Evolutionary conservation across 2,888 invertebrate genomes (phyloP), one percentile per base, ranked within the genome.

Genomic region (Tortrix viridana): DNA sequence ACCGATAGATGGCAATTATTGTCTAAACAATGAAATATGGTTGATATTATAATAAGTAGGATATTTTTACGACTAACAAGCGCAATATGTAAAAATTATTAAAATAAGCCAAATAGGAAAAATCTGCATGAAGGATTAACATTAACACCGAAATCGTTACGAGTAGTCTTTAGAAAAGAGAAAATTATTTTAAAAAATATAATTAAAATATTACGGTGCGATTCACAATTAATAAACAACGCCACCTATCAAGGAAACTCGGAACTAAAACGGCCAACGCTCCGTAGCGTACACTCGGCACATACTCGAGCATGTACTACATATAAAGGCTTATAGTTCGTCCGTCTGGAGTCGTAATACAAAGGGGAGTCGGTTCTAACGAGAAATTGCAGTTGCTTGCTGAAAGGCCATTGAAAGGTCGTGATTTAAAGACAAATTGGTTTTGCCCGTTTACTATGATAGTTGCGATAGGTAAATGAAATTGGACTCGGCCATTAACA

Each of bases 281-380:
- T 41, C 41, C 41, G n/a, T 1, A 26, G 32, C 32, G 32, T 12
- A 1, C 32, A 12, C 32, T 12, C 32, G 32, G 12, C 12, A 32
- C 32, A 48, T 16, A n/a, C 47, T 16, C 7, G 26, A 16, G 16
- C 9, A 22, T 20, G 20, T 47, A 48, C 48, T n/a, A 7, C n/a
- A 48, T 16, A 23, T 22, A 26, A 41, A 41, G 16, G 41, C 16
- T 16, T 41, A 19, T 46, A 46, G 49, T 32, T 32, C 32, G 26
- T 32, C 32, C 18, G 49, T 49, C 32, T 32, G 49, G 26, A 49
- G 32, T 49, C 32, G 49, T 32, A 49, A 49, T 49, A 49, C 49
- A 49, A 49, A 49, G 32, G 32, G 19, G 26, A 49, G 12, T 14
- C 16, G 5, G 26, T 9, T 49, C 32, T 18, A 49, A 49, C 49